Evolutionary conservation across 2,797 vertebrate species (phyloP), one percentile per base, ranked within the genome.

Genomic region (Molossus molossus): DNA sequence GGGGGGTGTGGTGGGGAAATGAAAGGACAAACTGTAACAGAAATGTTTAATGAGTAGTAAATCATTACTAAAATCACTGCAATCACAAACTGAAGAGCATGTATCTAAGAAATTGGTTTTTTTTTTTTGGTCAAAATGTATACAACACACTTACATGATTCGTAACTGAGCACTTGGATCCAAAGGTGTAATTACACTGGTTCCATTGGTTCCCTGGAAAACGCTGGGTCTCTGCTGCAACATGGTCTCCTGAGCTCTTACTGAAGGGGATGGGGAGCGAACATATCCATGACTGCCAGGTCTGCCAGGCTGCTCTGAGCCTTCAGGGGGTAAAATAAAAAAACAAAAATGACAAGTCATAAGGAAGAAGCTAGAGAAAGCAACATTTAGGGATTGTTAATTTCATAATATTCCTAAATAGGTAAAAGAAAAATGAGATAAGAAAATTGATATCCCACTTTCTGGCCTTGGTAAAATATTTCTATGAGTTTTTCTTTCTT

Each of bases 201-300:
- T 99, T 97, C 99, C 99, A n/a, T 99, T 99, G 97, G 99, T 99
- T 97, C 99, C 99, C 97, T 99, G 99, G 98, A 99, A 99, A 98
- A 99, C 99, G 96, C 99, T 99, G 33, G 99, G 99, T 87, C 99
- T 98, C 96, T 99, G 99, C 94, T 99, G 99, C 90, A 99, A 98
- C 14, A 99, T 98, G 33, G 98, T 98, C 53, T 99, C 99, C 98
- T 99, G 99, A 33, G 99, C 98, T 98, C 99, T 98, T 84, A 99
- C 98, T 0, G 99, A 99, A 14, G 99, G 99, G 15, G 99, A 99
- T 0, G 99, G 98, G 2, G 99, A 99, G 73, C 99, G 99, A 93
- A 99, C 99, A 0, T 99, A 99, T 48, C 99, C 99, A 1, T 99
- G 99, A 96, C 99, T 99, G 81, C 99, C 98, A 0, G 99, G 99